Conservation (phyloP, 2,888 invertebrate genomes). For the Pelosia muscerda region DNA sequence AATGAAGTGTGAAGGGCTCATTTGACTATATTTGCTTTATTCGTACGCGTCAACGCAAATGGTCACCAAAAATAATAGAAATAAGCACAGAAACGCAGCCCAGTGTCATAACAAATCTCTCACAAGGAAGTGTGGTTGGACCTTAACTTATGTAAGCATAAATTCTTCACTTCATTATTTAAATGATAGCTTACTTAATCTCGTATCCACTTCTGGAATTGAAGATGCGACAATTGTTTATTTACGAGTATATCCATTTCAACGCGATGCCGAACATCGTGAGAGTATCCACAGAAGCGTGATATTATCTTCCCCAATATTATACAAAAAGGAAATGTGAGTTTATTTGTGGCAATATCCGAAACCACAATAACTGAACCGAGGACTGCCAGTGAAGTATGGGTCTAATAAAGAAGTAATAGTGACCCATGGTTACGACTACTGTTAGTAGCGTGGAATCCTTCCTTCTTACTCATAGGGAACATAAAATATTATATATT, state of each 20-base stretch:
- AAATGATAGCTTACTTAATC: background rate
- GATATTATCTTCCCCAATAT: conserved; percentile 18
- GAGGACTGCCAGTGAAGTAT: background rate
- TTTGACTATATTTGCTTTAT: too few relatives aligned
- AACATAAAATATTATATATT: background rate
- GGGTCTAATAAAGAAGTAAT: background rate
- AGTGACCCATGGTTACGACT: background rate
- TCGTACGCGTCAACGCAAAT: too few relatives aligned
- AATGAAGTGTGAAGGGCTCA: too few relatives aligned
- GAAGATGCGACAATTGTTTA: conserved; percentile 2
- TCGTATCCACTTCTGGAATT: background rate
- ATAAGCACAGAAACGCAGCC: too few relatives aligned
- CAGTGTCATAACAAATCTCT: too few relatives aligned
- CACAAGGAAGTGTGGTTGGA: too few relatives aligned
- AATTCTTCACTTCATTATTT: background rate
- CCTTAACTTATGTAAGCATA: background rate
- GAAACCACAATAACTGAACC: conserved; percentile 17
- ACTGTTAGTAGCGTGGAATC: background rate
- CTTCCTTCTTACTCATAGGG: background rate
- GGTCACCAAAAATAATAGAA: too few relatives aligned
- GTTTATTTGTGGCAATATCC: conserved; percentile 14
- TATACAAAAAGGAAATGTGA: conserved; percentile 14
- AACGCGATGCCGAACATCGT: conserved; percentile 12
- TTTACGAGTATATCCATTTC: conserved; percentile 20
- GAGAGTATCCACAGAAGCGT: conserved; percentile 23